Evolutionary conservation across 2,888 invertebrate species (phyloP), one percentile per base, ranked within the genome.

Genomic region (Smittia sp.): DNA sequence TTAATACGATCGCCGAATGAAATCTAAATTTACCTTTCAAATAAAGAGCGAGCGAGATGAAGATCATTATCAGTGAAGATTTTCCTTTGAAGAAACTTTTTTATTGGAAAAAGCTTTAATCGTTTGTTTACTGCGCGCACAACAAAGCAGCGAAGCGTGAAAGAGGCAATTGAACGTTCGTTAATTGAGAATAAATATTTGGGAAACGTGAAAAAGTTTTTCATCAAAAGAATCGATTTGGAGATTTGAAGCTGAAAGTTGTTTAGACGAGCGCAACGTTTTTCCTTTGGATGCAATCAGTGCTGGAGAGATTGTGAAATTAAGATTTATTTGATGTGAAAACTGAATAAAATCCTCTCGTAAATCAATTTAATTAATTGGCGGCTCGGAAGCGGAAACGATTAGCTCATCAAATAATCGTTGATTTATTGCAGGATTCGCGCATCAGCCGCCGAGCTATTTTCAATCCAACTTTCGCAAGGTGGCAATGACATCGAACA

Each of bases 111-210:
- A 66, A 38, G 6, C 39, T 38, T 20, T 13, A 62, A 72, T 72
- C 52, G 52, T 62, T 32, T 72, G 72, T 72, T 72, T 72, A 72
- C 62, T 27, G 38, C 25, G 22, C 63, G 63, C 25, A 63, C 25
- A 24, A 63, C n/a, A 25, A 63, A 63, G 22, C 2, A 63, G 27
- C 25, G 58, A 58, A 46, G 52, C 52, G n/a, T 54, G 38, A 58
- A 52, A 41, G 32, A 58, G 62, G 58, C 54, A 72, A 62, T 72
- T 72, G 32, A 27, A 27, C 13, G 9, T 62, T 69, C 32, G 72
- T 62, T 62, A 39, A 72, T 72, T 72, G 72, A 72, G 72, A 72
- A 62, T 72, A 72, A 72, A 72, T 72, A 72, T 72, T 72, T 72
- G 58, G 72, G 54, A 38, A 72, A 62, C 39, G 38, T 39, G 25